Conservation (phyloP, 2,113 vertebrate genomes). For the human (Homo sapiens) region GRCh38 chr6:98132501-98133000, state of each 20-base stretch:
- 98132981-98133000: background rate
- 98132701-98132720: background rate
- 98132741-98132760: background rate
- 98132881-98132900: background rate
- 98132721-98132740: slow-evolving; percentile 7
- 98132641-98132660: background rate
- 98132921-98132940: background rate
- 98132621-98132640: background rate
- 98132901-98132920: background rate
- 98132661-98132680: background rate
- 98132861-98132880: background rate
- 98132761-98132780: background rate
- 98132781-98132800: background rate
- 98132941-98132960: background rate
- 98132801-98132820: background rate
- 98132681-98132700: background rate
- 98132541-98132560: background rate
- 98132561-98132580: background rate
- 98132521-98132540: background rate
- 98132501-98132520: background rate
- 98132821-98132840: background rate
- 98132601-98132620: background rate
- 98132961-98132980: background rate
- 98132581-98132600: background rate
- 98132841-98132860: background rate